Conservation (phyloP, 2,113 vertebrate species). For the Chaetodon trifascialis region DNA sequence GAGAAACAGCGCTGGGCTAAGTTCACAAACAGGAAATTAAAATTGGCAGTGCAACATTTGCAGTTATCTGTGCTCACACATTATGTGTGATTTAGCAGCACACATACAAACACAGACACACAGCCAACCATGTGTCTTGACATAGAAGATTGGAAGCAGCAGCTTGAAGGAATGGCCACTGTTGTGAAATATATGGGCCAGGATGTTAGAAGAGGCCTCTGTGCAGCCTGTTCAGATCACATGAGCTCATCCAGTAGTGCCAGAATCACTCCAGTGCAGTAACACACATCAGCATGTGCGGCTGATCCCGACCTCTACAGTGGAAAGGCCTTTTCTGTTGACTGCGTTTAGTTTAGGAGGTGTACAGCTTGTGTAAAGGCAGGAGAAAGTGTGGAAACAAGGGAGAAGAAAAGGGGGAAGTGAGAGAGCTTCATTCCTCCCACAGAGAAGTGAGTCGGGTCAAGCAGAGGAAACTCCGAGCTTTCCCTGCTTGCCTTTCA, state of each 20-base stretch:
- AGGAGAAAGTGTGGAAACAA: constrained; percentile 32
- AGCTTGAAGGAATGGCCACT: neutral
- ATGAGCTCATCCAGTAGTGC: constrained; percentile 18
- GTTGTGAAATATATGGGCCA: constrained; percentile 16
- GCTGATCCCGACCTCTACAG: neutral
- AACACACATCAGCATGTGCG: constrained; percentile 10
- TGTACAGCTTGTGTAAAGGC: neutral
- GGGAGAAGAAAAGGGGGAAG: neutral
- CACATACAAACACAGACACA: constrained; percentile 15
- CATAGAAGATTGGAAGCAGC: neutral
- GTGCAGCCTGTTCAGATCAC: constrained; percentile 30
- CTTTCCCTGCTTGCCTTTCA: constrained; percentile 24
- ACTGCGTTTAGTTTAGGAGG: neutral
- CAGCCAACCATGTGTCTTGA: constrained; percentile 10
- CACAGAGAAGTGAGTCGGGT: constrained; percentile 28
- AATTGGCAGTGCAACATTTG: constrained; percentile 69
- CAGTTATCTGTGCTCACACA: constrained; percentile 53
- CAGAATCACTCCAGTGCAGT: constrained; percentile 14
- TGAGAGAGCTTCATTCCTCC: constrained; percentile 27
- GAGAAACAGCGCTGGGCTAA: constrained; percentile 60
- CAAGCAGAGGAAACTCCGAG: constrained; percentile 24
- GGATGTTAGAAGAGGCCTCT: constrained; percentile 3
- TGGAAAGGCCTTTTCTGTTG: neutral
- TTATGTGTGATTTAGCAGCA: constrained; percentile 56
- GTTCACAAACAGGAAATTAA: constrained; percentile 85